Conservation (phyloP, 30 jellyfish, hydroid and myxozoan genomes). For the Hydractinia symbiolongicarpus region DNA sequence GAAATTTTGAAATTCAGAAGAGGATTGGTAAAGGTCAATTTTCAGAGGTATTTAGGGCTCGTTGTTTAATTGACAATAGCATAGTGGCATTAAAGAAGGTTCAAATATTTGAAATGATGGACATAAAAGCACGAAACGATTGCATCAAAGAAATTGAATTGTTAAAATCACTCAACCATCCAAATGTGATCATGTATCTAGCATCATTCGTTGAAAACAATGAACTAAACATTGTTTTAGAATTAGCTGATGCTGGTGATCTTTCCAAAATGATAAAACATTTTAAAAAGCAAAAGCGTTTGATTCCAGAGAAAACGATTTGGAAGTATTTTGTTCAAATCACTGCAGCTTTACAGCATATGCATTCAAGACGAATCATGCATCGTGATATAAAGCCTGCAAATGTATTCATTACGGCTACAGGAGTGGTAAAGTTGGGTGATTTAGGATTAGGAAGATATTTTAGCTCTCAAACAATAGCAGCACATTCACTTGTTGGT, state of each 20-base stretch:
- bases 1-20: constrained; percentile 78
- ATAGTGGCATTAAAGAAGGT: constrained; percentile 89
- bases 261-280: constrained; percentile 96
- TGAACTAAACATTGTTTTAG: constrained; percentile 86
- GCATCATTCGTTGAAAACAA: constrained; percentile 96
- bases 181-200: constrained; percentile 88
- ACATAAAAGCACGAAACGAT: constrained; percentile 90
- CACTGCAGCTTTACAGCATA: constrained; percentile 96
- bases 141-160: constrained; percentile 94
- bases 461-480: constrained; percentile 96
- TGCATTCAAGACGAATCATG: constrained; percentile 96
- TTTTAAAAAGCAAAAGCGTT: constrained; percentile 81
- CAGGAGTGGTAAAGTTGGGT: constrained; percentile 91
- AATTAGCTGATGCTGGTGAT: constrained; percentile 99
- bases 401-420: constrained; percentile 89
- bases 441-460: constrained; percentile 93
- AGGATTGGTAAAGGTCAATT: constrained; percentile 96
- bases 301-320: constrained; percentile 89
- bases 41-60: constrained; percentile 89
- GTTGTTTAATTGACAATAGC: constrained; percentile 68
- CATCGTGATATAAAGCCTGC: constrained; percentile 98
- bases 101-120: constrained; percentile 97
- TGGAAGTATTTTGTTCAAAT: constrained; percentile 96
- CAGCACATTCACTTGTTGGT: constrained; percentile 93
- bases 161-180: constrained; percentile 89